A percentile compares a stretch with the other conserved stretches of the same genome.
These are phyloP conservation scores for Helarctos malayanus DNA, from an alignment of 2,797 vertebrate genomes.

Conservation along the genomic window DNA sequence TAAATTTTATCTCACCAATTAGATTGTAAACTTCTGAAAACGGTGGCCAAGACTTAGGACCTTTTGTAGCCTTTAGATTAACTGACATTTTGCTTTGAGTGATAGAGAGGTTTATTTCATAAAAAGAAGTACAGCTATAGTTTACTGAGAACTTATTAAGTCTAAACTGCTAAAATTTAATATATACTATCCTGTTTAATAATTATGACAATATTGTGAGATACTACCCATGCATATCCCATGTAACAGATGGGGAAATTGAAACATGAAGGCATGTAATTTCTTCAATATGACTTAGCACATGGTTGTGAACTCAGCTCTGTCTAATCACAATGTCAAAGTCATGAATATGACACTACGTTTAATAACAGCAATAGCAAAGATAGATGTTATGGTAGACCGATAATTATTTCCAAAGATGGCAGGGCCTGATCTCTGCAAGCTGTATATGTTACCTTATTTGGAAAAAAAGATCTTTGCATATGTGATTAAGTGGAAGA, in stretches of 20 bases:
- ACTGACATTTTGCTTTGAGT: conserved; percentile 47
- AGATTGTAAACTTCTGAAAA: conserved; percentile 49
- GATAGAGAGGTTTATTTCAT: background rate
- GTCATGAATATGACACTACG: background rate
- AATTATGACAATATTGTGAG: conserved; percentile 7
- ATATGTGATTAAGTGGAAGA: background rate
- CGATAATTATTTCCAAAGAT: background rate
- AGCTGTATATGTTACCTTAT: background rate
- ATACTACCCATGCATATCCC: background rate
- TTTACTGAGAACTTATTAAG: background rate
- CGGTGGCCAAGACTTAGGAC: background rate
- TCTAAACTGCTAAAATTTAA: conserved; percentile 26
- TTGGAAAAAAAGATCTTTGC: conserved; percentile 9
- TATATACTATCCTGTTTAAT: conserved; percentile 9
- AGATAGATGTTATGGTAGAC: background rate
- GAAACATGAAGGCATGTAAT: conserved; percentile 23
- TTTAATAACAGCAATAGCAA: conserved; percentile 2
- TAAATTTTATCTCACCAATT: conserved; percentile 12
- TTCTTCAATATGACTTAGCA: conserved; percentile 5
- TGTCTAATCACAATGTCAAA: conserved; percentile 43
- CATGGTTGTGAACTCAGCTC: background rate
- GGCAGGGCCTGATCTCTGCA: background rate
- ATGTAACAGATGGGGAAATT: conserved; percentile 60
- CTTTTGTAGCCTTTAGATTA: background rate
- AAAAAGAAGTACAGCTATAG: conserved; percentile 52